Evolutionary conservation across 2,797 vertebrate species (phyloP).

Genomic region (Jordanella pulchra): DNA sequence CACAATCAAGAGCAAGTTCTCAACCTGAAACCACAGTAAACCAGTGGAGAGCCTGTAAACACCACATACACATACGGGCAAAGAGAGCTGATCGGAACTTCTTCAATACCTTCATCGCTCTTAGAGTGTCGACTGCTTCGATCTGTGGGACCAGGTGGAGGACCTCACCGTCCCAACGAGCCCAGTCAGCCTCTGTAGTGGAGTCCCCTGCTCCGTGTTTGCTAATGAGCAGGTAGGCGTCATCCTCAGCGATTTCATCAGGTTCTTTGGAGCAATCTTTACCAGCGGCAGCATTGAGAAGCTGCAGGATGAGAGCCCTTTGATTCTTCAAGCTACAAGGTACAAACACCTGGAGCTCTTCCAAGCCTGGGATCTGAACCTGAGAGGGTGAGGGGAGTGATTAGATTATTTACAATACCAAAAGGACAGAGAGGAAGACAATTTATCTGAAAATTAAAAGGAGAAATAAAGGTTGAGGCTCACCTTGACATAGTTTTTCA

Average conservation of each 20-base stretch:
- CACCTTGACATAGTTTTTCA: conserved; percentile 91
- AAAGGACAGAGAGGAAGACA: not conserved
- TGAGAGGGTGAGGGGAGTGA: conserved; percentile 51
- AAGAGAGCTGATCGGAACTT: not conserved
- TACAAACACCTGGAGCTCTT: conserved; percentile 92
- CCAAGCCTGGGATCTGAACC: conserved; percentile 92
- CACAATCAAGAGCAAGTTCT: conserved; percentile 92
- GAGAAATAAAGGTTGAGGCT: conserved; percentile 1
- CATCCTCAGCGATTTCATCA: conserved; percentile 86
- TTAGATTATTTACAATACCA: not conserved
- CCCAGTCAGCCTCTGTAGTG: conserved; percentile 79
- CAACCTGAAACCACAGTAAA: conserved; percentile 78
- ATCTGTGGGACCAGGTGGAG: conserved; percentile 92
- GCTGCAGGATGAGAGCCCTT: conserved; percentile 89
- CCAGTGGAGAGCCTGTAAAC: not conserved
- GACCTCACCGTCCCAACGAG: conserved; percentile 83
- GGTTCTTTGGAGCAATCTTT: conserved; percentile 96
- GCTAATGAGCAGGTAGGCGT: conserved; percentile 91
- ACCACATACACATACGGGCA: not conserved
- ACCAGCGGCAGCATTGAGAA: conserved; percentile 94
- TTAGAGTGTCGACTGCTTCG: conserved; percentile 92
- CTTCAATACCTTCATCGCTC: conserved; percentile 87
- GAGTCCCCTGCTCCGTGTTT: conserved; percentile 82
- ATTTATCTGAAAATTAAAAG: not conserved
- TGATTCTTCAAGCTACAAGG: conserved; percentile 82